Conservation (phyloP, 2,888 invertebrate genomes). For the Tridacna crocea region DNA sequence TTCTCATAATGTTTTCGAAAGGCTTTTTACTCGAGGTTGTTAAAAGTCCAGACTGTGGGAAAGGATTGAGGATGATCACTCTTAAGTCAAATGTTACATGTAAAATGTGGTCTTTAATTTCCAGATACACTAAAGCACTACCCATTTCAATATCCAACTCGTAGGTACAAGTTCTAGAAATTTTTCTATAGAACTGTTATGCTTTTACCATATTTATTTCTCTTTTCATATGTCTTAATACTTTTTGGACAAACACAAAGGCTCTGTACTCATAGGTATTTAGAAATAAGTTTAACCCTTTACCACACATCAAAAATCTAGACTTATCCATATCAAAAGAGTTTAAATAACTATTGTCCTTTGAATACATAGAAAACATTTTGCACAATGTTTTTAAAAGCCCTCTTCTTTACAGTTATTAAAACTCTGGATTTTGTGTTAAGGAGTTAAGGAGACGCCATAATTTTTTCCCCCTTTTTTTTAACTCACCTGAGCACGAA, state of each 20-base stretch:
- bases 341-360: too few species aligned
- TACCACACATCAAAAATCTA: neutral
- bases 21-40: neutral
- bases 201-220: neutral
- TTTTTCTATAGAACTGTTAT: neutral
- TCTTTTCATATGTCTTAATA: neutral
- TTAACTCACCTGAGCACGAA: too few species aligned
- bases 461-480: too few species aligned
- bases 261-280: too few species aligned
- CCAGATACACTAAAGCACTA: slow-evolving; percentile 16
- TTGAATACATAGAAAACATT: neutral
- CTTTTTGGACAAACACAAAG: too few species aligned
- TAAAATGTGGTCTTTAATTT: neutral
- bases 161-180: neutral
- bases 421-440: too few species aligned
- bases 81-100: neutral
- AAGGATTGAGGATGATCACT: neutral
- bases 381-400: neutral
- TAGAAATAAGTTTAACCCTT: neutral
- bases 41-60: neutral
- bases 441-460: too few species aligned
- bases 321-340: too few species aligned
- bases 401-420: too few species aligned
- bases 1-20: neutral
- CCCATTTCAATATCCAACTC: slow-evolving; percentile 22